A percentile compares a stretch with the other conserved stretches of the same genome.
Conservation (phyloP, 2,797 vertebrate genomes). For the Dromococcyx pavoninus region DNA sequence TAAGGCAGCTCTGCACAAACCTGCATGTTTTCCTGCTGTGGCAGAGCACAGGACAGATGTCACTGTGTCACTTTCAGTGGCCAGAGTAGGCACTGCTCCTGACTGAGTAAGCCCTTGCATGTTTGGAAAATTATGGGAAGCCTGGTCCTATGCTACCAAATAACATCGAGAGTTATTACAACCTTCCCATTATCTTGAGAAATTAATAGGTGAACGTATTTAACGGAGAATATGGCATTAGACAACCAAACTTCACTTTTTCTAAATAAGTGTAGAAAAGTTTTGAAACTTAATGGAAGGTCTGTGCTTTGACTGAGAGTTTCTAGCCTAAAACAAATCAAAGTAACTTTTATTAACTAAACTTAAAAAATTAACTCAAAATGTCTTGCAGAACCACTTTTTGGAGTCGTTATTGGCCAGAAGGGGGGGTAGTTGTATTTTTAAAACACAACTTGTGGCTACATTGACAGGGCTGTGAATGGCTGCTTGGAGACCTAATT, state of each 20-base stretch:
- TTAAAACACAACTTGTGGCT: background rate
- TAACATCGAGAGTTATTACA: background rate
- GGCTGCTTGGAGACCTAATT: background rate
- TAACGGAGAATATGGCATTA: background rate
- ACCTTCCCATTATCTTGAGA: background rate
- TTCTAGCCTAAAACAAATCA: background rate
- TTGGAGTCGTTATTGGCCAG: background rate
- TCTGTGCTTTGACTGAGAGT: background rate
- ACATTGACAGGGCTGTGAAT: background rate
- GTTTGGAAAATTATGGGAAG: background rate
- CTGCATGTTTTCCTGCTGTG: background rate
- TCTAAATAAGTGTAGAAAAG: background rate
- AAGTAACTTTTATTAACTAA: background rate
- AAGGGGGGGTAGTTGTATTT: constrained; percentile 49
- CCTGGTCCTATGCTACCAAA: background rate
- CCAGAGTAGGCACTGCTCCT: background rate
- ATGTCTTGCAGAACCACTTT: background rate
- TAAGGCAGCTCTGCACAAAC: background rate
- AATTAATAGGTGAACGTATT: background rate
- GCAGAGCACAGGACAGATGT: background rate
- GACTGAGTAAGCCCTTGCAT: background rate
- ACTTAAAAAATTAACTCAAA: background rate
- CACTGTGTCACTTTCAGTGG: background rate
- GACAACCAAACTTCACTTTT: background rate
- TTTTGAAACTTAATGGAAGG: background rate